Base-by-base conservation (phyloP, 2,888 invertebrate genomes). In the Pristionchus arcanus region DNA sequence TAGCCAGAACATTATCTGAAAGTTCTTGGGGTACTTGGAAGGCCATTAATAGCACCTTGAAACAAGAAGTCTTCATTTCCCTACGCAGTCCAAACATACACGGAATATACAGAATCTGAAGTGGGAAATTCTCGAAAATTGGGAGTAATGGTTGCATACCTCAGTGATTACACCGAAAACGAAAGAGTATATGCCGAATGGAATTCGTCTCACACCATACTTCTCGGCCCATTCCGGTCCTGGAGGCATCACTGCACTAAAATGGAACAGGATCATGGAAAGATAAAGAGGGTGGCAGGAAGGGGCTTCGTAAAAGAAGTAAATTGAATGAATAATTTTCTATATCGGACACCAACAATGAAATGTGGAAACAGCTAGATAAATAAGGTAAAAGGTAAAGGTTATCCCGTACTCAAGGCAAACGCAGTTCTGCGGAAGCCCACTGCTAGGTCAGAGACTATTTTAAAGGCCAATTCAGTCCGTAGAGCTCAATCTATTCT, bases 1-100 rank as follows among this genome's bases (percentile, higher is more conserved):
- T 7, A 81, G 49, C 5, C 42, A 49, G 49, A 81, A 81, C 81
- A 81, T 81, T 16, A 81, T 81, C 81, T 81, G 25, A 37, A 74
- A 42, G 9, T 42, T 42, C n/a, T n/a, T 11, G 4, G 66, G 2
- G 2, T n/a, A 66, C n/a, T 66, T n/a, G n/a, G 66, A 9, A 9
- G 25, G 59, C 4, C 11, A 66, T 66, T n/a, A 3, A 11, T n/a
- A n/a, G 21, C n/a, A 66, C 25, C 42, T 42, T 42, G 9, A 42
- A 42, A 9, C 66, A 66, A 66, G 66, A 66, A 2, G 66, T n/a
- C n/a, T 11, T 21, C 66, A 66, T 21, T 11, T 66, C 66, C n/a
- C n/a, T 66, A n/a, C n/a, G n/a, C 66, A 66, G 11, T n/a, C 66
- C 66, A 25, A 66, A 11, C n/a, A n/a, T 66, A n/a, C 66, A 66